These are phyloP conservation scores for Ophion costatus DNA, from an alignment of 2,888 invertebrate species.

Conservation along the genomic window DNA sequence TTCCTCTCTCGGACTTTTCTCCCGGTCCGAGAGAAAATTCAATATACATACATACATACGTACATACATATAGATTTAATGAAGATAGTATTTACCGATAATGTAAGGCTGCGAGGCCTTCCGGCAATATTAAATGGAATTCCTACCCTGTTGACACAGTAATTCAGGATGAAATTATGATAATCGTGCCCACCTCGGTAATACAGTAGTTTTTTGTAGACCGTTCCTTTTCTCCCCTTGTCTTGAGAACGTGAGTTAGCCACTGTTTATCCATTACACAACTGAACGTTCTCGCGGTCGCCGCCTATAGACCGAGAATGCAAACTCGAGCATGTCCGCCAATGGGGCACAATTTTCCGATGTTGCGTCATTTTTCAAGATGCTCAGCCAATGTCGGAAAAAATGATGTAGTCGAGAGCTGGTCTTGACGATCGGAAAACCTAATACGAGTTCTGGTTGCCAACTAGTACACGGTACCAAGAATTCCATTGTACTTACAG, in stretches of 20 bases:
- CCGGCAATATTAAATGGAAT: constrained; percentile 51
- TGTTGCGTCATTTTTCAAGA: not conserved
- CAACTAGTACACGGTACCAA: too few relatives aligned
- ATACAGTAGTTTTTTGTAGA: constrained; percentile 27
- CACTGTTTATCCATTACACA: constrained; percentile 13
- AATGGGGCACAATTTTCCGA: not conserved
- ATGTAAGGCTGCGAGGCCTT: constrained; percentile 41
- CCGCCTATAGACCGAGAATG: not conserved
- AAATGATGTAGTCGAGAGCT: not conserved
- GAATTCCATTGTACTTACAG: too few relatives aligned
- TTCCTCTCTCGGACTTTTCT: constrained; percentile 58
- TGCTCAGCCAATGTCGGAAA: not conserved
- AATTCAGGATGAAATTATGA: constrained; percentile 42
- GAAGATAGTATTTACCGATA: constrained; percentile 54
- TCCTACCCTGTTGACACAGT: constrained; percentile 52
- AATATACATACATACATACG: constrained; percentile 3
- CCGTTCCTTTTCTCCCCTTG: not conserved
- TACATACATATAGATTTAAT: constrained; percentile 13
- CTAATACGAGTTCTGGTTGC: too few relatives aligned
- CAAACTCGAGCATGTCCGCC: not conserved
- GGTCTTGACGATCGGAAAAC: too few relatives aligned
- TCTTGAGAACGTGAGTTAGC: not conserved
- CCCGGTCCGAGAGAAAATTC: constrained; percentile 37
- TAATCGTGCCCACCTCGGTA: constrained; percentile 42
- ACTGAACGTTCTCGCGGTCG: not conserved